These are phyloP conservation scores for Candidula unifasciata DNA, from an alignment of 2,888 invertebrate species.

Conservation along the genomic window DNA sequence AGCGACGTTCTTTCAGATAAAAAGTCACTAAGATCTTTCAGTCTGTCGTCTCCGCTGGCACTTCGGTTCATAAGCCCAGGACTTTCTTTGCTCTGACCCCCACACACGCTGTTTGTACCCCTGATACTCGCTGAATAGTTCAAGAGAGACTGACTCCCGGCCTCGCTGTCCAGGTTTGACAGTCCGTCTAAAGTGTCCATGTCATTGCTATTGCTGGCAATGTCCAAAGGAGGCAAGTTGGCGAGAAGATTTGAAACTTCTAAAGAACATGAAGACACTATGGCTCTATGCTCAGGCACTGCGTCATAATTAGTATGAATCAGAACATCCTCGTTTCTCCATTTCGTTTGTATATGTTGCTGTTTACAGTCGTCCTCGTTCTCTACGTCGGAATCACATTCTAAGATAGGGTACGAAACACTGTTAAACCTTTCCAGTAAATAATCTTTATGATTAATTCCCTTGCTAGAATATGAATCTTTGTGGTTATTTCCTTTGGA, in stretches of 20 bases:
- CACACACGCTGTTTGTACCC: conserved; percentile 10
- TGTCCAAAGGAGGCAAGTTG: conserved; percentile 43
- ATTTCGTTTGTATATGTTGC: no score
- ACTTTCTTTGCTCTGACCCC: conserved; percentile 1
- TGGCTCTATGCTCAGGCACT: conserved; percentile 8
- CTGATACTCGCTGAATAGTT: conserved; percentile 42
- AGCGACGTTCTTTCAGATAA: conserved; percentile 48
- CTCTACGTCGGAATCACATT: conserved; percentile 47
- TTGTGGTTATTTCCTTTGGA: not conserved
- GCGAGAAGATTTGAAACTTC: conserved; percentile 42
- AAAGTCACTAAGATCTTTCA: conserved; percentile 43
- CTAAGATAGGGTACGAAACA: conserved; percentile 42
- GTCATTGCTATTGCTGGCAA: conserved; percentile 32
- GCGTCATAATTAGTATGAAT: not conserved
- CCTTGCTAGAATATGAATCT: not conserved
- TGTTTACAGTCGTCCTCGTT: not conserved
- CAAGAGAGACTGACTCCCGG: conserved; percentile 45
- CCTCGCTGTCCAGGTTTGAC: conserved; percentile 47
- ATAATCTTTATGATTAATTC: not conserved
- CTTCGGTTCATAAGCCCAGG: conserved; percentile 9
- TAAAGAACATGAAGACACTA: conserved; percentile 46
- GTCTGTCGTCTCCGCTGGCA: conserved; percentile 36
- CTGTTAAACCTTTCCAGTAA: conserved; percentile 33
- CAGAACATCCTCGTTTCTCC: not conserved
- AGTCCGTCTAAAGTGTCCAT: conserved; percentile 47